Evolutionary conservation across 2,113 vertebrate species (phyloP).

Genomic region (Microtus richardsoni): DNA sequence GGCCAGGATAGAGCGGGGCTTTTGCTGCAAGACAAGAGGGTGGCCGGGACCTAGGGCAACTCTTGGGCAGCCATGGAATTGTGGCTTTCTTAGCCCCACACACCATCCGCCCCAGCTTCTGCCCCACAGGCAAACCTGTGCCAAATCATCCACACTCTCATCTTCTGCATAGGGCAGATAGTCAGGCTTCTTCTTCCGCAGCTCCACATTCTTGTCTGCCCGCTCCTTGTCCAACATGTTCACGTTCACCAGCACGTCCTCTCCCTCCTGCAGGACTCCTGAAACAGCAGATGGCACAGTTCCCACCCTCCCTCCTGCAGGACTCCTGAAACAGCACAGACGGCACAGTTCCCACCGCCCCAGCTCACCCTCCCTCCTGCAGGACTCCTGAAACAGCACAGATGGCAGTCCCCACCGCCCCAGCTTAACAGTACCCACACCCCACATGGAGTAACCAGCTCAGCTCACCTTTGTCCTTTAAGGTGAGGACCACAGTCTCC

Average conservation of each 20-base stretch:
- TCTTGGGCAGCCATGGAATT: background rate
- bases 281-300: accelerated
- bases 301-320: conserved; percentile 86
- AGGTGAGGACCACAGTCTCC: conserved; percentile 91
- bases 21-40: conserved; percentile 80
- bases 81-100: background rate
- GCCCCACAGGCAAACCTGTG: background rate
- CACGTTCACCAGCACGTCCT: conserved; percentile 93
- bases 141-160: conserved; percentile 93
- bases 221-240: conserved; percentile 92
- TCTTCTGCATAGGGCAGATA: conserved; percentile 94
- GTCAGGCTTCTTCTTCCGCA: conserved; percentile 93
- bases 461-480: conserved; percentile 93
- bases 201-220: conserved; percentile 93
- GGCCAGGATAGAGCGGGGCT: conserved; percentile 88
- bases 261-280: conserved; percentile 90
- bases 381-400: conserved; percentile 85
- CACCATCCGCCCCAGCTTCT: accelerated
- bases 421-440: accelerated
- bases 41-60: background rate
- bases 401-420: accelerated
- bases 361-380: conserved; percentile 82
- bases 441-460: background rate
- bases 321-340: conserved; percentile 81
- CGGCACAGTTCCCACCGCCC: accelerated